These are phyloP conservation scores for Edolisoma coerulescens DNA, from an alignment of 2,113 vertebrate species.

Conservation along the genomic window DNA sequence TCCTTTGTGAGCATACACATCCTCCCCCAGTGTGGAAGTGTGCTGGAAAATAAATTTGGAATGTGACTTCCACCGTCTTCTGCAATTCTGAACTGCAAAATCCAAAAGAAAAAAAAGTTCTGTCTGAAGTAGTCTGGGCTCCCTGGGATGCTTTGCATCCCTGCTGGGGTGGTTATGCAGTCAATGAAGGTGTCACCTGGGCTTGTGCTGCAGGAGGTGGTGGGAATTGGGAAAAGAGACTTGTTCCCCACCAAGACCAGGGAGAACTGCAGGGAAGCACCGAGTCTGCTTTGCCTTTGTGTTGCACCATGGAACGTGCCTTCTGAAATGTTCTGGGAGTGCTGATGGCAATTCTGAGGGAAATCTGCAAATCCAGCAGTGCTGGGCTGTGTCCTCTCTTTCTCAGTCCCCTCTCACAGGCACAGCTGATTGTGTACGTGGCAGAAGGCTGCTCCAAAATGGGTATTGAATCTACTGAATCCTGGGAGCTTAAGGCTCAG, in stretches of 20 bases:
- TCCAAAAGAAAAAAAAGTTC: neutral
- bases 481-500: neutral
- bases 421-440: accelerated
- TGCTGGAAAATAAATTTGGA: neutral
- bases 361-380: neutral
- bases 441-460: neutral
- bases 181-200: neutral
- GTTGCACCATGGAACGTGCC: neutral
- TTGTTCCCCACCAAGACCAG: neutral
- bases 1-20: neutral
- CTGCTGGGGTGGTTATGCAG: neutral
- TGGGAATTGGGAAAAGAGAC: neutral
- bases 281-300: neutral
- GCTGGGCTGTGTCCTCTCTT: neutral
- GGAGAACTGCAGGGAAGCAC: neutral
- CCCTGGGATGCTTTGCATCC: neutral
- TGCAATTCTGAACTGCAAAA: neutral
- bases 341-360: neutral
- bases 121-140: neutral
- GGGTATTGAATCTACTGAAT: neutral
- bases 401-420: neutral
- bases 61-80: neutral
- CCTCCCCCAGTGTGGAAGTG: accelerated
- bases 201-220: neutral
- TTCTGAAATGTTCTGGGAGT: neutral